Evolutionary conservation across 1,140 invertebrate species (phyloP).

Genomic region (Panagrolaimus sp.): DNA sequence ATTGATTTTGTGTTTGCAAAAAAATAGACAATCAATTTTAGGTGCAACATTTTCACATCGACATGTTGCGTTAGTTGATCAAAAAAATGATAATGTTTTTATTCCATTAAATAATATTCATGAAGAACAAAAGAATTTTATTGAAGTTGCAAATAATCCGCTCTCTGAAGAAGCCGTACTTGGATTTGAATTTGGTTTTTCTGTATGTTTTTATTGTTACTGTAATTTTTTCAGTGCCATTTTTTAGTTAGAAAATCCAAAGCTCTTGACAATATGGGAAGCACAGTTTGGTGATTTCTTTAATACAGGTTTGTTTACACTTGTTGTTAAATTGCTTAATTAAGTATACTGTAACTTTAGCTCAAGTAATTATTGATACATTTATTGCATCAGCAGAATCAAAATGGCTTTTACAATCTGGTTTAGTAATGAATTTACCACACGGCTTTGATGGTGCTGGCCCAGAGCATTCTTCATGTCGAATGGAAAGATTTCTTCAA

Average conservation of each 20-base stretch:
- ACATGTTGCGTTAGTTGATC: slow-evolving; percentile 89
- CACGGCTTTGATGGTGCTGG: slow-evolving; percentile 95
- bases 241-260: slow-evolving; percentile 66
- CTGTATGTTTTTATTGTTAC: neutral
- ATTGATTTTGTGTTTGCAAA: too few species aligned
- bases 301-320: too few species aligned
- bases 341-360: too few species aligned
- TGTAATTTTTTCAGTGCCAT: too few species aligned
- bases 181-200: slow-evolving; percentile 80
- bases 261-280: slow-evolving; percentile 88
- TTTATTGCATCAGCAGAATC: slow-evolving; percentile 82
- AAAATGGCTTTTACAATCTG: slow-evolving; percentile 88
- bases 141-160: slow-evolving; percentile 65
- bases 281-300: slow-evolving; percentile 96
- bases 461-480: slow-evolving; percentile 87
- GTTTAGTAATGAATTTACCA: slow-evolving; percentile 81
- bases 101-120: slow-evolving; percentile 81
- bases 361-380: slow-evolving; percentile 90
- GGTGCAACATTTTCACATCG: slow-evolving; percentile 61
- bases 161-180: slow-evolving; percentile 69
- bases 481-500: slow-evolving; percentile 82
- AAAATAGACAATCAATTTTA: too few species aligned
- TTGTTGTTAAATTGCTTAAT: too few species aligned
- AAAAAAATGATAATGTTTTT: slow-evolving; percentile 73
- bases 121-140: slow-evolving; percentile 66